Base-by-base conservation (phyloP, 2,888 invertebrate species). In the Lamellibrachia columna region DNA sequence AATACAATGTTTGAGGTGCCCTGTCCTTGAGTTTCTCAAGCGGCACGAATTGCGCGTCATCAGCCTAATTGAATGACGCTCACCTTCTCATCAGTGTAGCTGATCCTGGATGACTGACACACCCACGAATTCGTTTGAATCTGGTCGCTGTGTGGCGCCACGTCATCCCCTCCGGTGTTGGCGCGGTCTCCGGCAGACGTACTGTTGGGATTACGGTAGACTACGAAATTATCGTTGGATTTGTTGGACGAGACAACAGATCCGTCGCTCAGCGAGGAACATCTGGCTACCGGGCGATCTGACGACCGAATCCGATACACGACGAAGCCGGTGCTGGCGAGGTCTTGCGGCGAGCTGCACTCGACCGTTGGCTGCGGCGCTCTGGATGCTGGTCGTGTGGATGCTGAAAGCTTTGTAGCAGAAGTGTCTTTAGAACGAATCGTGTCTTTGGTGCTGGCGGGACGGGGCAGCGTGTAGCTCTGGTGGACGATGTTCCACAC, bases 241-340 rank as follows among this genome's bases (percentile, higher is more conserved):
- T 75, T 75, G 75, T 75, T 75, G 75, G 75, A 75, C 6, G 75
- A 75, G 75, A 75, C 75, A n/a, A n/a, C 75, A 75, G 75, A 75
- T 22, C 75, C 75, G 15, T 75, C 75, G 22, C 75, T 75, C 75
- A 75, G 75, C 22, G 75, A 75, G 22, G 75, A 75, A n/a, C 75
- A 75, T 22, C 75, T 75, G 75, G 22, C 75, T 15, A 6, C 75
- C 22, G 75, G 22, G 75, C 58, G 60, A 11, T 22, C 60, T 22
- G 75, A 75, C 75, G 75, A 75, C 22, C 22, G 15, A n/a, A 75
- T 75, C 15, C 75, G 75, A 75, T 3, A 75, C 75, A 75, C 75
- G 22, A 75, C 22, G 75, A 75, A 75, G 11, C 75, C 75, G 75
- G 15, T 15, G 22, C n/a, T 75, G 75, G 75, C 22, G 22, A 75